Evolutionary conservation across 2,888 invertebrate genomes (phyloP).

Genomic region (Ecdyonurus torrentis): DNA sequence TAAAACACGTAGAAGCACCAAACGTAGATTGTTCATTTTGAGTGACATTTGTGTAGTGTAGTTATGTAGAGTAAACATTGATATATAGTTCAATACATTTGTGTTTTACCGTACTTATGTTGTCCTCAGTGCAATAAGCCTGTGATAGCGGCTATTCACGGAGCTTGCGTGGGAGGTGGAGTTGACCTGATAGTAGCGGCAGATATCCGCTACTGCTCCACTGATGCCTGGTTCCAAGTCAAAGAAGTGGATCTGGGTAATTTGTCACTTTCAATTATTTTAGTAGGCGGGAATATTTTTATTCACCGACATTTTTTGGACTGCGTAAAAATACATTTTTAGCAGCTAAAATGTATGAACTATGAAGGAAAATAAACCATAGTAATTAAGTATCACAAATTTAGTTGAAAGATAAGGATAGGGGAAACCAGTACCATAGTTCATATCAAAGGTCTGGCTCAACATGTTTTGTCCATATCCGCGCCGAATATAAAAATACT

Average conservation of each 20-base stretch:
- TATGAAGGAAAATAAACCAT: not conserved
- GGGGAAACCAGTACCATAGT: too few relatives aligned
- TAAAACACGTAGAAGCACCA: too few relatives aligned
- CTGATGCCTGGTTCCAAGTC: slow-evolving; percentile 81
- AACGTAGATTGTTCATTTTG: too few relatives aligned
- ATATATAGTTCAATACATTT: not conserved
- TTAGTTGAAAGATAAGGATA: too few relatives aligned
- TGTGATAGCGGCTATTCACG: slow-evolving; percentile 74
- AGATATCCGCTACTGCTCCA: slow-evolving; percentile 80
- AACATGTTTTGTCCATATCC: too few relatives aligned
- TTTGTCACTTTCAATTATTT: slow-evolving; percentile 5
- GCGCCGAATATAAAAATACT: too few relatives aligned
- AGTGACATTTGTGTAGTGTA: too few relatives aligned
- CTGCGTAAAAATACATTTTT: not conserved
- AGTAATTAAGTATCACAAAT: too few relatives aligned
- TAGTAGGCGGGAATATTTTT: slow-evolving; percentile 5
- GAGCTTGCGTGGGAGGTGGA: slow-evolving; percentile 81
- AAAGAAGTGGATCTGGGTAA: slow-evolving; percentile 50
- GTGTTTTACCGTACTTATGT: slow-evolving; percentile 1
- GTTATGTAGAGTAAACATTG: not conserved
- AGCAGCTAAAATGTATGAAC: not conserved
- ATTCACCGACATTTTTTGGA: not conserved
- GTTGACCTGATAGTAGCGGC: slow-evolving; percentile 75
- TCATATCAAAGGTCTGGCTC: too few relatives aligned
- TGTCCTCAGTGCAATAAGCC: slow-evolving; percentile 72